Percentiles rank a stretch among this genome's conserved stretches.
phyloP scores from a whole-genome alignment of 2,113 vertebrate genomes.

The Zosterops hypoxanthus region DNA sequence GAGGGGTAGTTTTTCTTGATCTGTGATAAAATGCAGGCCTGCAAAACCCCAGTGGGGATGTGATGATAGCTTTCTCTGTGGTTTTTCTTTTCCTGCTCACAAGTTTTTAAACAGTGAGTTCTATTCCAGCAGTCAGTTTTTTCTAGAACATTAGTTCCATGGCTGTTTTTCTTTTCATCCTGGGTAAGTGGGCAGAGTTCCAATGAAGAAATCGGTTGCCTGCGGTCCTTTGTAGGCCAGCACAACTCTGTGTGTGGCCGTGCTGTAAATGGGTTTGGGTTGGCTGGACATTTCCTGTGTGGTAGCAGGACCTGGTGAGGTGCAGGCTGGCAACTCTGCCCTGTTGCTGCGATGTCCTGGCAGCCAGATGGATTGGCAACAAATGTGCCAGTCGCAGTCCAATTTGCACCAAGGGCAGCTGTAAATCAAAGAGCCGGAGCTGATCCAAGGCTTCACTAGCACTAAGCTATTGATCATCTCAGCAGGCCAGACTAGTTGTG shows the following conservation, averaged over 20 bases:
- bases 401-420: background rate
- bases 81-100: background rate
- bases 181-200: background rate
- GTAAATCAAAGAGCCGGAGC: background rate
- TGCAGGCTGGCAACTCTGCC: background rate
- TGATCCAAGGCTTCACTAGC: background rate
- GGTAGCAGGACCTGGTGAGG: background rate
- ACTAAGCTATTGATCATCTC: background rate
- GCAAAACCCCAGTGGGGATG: background rate
- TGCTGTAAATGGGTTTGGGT: background rate
- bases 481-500: background rate
- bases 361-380: background rate
- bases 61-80: background rate
- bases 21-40: background rate
- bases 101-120: background rate
- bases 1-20: background rate
- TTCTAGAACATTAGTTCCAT: background rate
- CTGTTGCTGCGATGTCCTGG: background rate
- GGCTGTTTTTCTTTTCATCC: background rate
- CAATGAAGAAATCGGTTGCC: background rate
- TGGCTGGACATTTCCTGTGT: background rate
- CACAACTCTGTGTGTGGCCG: fast-evolving
- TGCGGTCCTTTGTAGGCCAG: fast-evolving
- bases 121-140: background rate
- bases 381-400: background rate